Evolutionary conservation across 1,140 invertebrate genomes (phyloP), one percentile per base, ranked within the genome.

Genomic region (Pachyrhynchus sulphureomaculatus): DNA sequence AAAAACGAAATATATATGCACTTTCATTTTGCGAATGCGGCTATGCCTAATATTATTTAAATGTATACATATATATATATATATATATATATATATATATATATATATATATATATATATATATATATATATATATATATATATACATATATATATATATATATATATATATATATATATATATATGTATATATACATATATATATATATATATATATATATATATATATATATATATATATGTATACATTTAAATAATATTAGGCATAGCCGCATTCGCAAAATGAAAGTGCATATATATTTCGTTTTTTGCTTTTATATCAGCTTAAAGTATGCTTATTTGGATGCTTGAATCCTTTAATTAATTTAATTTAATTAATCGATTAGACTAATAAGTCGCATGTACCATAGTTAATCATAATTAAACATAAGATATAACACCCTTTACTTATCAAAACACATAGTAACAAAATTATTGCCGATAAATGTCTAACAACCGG

Each of bases 71-170:
- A 26, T 26, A 26, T 26, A 26, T 26, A 26, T 13, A 37, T 17
- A 37, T 37, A 37, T 13, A 13, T 17, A 13, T 13, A 13, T 17
- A 37, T 37, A 17, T 37, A 13, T 13, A 37, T 37, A 37, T 13
- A 37, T 13, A 13, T n/a, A 37, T 37, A 17, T n/a, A 13, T 37
- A 37, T 37, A 37, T 37, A 37, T 37, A 37, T 37, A 37, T 37
- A 37, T 37, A 37, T 37, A 37, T 37, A 37, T 37, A 37, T 37
- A 37, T 37, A 37, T 37, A 37, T 37, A 37, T 37, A 37, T 37
- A 37, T 37, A 37, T 37, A 37, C 12, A 37, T 37, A 37, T 37
- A 37, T 37, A 37, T 37, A 37, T 37, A 37, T 37, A 37, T 37
- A 37, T 37, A 37, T 37, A 37, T 37, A 37, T 37, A 37, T 37